phyloP scores from a whole-genome alignment of 2,797 vertebrate species.

The Agapornis canus region DNA sequence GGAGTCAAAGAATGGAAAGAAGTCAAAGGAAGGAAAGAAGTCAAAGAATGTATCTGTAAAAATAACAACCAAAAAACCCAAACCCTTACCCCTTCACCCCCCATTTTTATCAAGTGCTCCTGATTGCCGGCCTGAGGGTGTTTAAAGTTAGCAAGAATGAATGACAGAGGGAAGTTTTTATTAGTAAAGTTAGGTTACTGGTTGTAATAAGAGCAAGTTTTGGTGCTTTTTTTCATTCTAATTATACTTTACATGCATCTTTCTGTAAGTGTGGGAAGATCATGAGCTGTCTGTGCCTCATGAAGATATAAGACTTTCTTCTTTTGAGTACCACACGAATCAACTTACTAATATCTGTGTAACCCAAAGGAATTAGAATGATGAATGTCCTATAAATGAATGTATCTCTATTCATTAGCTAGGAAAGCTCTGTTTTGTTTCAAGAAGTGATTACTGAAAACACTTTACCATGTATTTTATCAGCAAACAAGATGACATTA shows the following conservation, averaged over 20 bases:
- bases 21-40: background rate
- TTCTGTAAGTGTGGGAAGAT: background rate
- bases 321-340: background rate
- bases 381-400: conserved; percentile 32
- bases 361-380: conserved; percentile 21
- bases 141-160: background rate
- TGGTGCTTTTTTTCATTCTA: background rate
- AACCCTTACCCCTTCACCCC: background rate
- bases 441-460: conserved; percentile 61
- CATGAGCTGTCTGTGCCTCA: background rate
- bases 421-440: conserved; percentile 58
- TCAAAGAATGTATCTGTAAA: background rate
- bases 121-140: background rate
- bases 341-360: background rate
- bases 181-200: background rate
- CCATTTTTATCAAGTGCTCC: background rate
- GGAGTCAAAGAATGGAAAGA: background rate
- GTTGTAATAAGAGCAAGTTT: background rate
- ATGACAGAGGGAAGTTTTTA: background rate
- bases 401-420: conserved; percentile 51
- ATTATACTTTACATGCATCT: background rate
- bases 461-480: conserved; percentile 50
- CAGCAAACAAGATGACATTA: conserved; percentile 58
- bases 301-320: background rate
- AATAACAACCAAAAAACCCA: background rate